Conservation (phyloP, 2,888 invertebrate genomes). For the Dascillus cervinus region DNA sequence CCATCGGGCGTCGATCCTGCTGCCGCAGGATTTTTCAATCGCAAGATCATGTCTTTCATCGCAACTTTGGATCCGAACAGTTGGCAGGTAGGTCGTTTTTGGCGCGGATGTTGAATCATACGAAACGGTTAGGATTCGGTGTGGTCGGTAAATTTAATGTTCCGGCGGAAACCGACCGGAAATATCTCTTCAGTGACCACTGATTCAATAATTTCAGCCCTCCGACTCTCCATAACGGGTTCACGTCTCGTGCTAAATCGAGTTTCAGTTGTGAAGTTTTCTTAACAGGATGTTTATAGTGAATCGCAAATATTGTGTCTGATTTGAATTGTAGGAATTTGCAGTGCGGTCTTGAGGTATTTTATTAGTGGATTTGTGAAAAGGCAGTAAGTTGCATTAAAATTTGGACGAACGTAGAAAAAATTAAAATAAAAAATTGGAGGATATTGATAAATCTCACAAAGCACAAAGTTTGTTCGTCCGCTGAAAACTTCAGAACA, state of each 20-base stretch:
- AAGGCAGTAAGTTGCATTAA: too few species aligned
- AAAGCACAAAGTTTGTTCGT: too few species aligned
- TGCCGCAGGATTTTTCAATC: not conserved
- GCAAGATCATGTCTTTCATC: conserved; percentile 44
- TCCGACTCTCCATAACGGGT: conserved; percentile 14
- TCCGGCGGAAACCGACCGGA: conserved; percentile 46
- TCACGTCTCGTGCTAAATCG: conserved; percentile 14
- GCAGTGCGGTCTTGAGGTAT: too few species aligned
- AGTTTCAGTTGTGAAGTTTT: not conserved
- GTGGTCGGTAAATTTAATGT: conserved; percentile 33
- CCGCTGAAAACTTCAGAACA: too few species aligned
- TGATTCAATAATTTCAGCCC: conserved; percentile 39
- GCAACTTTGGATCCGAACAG: conserved; percentile 47
- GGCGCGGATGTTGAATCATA: not conserved
- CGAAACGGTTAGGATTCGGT: not conserved
- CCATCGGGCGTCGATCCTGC: too few species aligned
- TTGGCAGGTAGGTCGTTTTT: conserved; percentile 43
- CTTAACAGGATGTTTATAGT: too few species aligned
- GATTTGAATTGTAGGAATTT: too few species aligned
- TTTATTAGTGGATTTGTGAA: too few species aligned
- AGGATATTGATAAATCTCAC: too few species aligned
- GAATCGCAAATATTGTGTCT: too few species aligned
- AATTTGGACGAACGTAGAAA: too few species aligned
- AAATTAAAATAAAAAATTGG: too few species aligned
- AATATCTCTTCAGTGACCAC: conserved; percentile 44